Evolutionary conservation across 2,113 vertebrate genomes (phyloP), one percentile per base, ranked within the genome.

Genomic region (Todiramphus saurophagus): DNA sequence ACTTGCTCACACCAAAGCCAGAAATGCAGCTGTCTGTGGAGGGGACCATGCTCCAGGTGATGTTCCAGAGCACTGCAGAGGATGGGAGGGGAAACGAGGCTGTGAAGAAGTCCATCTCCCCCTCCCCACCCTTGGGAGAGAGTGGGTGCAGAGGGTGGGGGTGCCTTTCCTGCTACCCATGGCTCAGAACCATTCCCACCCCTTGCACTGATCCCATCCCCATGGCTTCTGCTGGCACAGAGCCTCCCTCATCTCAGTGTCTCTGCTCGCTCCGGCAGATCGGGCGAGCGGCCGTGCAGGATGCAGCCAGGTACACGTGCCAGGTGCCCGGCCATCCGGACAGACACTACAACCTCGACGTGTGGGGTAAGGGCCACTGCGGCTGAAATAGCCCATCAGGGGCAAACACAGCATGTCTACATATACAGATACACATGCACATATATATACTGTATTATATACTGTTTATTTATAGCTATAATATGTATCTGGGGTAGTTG

Each of bases 41-140:
- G 31, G 98, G 98, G 18, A 96, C 97, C 27, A 20, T 97, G 59
- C 97, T 99, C 63, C 96, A 99, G 98, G 99, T 99, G 68, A 56
- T 48, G 1, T 11, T 53, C 28, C 0, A 0, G 74, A 44, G 30
- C 17, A 18, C 20, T 62, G 33, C 23, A 44, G 33, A 13, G 67
- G 20, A 33, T n/a, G 33, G 63, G 67, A 70, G 33, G 19, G 25
- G 37, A 46, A 50, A 64, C 1, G 1, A 27, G 18, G 20, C 17
- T 20, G 14, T 30, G 31, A 55, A 48, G 31, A 64, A 4, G 6
- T 7, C 31, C 2, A 0, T 14, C 97, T 69, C 87, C 97, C 28
- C 94, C 97, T 98, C 97, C 87, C 96, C 97, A 87, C 83, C 97
- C 84, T 93, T 97, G 55, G 97, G 98, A n/a, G 7, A 31, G 16